phyloP scores from a whole-genome alignment of 2,888 invertebrate species.

The Mimachlamys varia region DNA sequence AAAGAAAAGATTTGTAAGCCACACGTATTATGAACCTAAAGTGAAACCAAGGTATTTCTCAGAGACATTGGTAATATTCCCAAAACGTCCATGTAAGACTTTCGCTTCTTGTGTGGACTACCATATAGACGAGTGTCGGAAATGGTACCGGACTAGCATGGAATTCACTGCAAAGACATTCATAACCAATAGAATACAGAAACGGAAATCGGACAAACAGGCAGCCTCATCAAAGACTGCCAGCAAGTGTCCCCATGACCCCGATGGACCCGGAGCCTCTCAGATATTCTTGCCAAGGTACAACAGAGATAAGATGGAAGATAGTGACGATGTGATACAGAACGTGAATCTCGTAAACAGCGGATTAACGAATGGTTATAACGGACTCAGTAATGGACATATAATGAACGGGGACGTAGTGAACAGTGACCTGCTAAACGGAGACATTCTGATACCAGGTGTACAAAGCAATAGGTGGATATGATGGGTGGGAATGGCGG shows the following conservation, averaged over 20 bases:
- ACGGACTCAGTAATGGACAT: not conserved
- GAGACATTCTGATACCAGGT: not conserved
- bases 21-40: conserved; percentile 70
- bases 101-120: conserved; percentile 71
- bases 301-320: conserved; percentile 52
- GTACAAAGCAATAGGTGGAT: not conserved
- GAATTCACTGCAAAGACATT: conserved; percentile 74
- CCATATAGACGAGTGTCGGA: conserved; percentile 72
- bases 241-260: not conserved
- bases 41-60: conserved; percentile 69
- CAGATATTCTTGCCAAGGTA: conserved; percentile 70
- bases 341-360: not conserved
- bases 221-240: not conserved
- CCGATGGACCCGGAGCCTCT: conserved; percentile 67
- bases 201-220: not conserved
- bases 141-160: conserved; percentile 75
- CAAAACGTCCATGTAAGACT: conserved; percentile 64
- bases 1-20: conserved; percentile 68
- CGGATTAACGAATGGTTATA: not conserved
- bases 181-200: conserved; percentile 62
- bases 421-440: not conserved
- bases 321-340: not conserved
- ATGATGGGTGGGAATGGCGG: not conserved
- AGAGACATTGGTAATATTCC: conserved; percentile 70
- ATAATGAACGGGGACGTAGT: not conserved